A percentile compares a stretch with the other conserved stretches of the same genome.
phyloP scores from a whole-genome alignment of 2,797 vertebrate genomes.

The Trachops cirrhosus region DNA sequence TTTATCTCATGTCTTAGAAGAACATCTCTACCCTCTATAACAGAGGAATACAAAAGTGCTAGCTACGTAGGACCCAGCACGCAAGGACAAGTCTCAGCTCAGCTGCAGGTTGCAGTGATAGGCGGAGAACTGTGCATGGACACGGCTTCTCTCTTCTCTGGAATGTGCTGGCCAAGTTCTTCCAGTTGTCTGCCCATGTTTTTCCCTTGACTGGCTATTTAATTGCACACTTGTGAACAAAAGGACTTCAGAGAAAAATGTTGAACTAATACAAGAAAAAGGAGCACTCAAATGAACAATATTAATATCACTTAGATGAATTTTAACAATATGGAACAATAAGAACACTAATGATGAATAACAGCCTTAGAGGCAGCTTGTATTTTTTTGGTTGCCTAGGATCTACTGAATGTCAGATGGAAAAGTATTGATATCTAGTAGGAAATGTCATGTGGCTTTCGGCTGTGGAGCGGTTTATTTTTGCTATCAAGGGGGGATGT shows the following conservation, averaged over 20 bases:
- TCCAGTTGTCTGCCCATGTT: background rate
- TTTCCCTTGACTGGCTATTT: conserved; percentile 2
- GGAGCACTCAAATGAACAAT: background rate
- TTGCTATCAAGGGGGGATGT: background rate
- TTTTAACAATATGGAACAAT: background rate
- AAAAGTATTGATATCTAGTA: conserved; percentile 1
- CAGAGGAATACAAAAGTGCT: background rate
- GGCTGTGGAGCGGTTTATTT: background rate
- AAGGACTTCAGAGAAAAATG: conserved; percentile 26
- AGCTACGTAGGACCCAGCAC: background rate
- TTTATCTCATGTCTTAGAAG: background rate
- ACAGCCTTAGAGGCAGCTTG: background rate
- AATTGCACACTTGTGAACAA: background rate
- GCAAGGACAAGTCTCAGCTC: background rate
- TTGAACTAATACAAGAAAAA: background rate
- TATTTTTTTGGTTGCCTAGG: background rate
- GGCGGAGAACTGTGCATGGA: background rate
- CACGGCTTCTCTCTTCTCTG: background rate
- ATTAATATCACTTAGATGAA: background rate
- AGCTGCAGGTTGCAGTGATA: background rate
- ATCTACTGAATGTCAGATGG: conserved; percentile 42
- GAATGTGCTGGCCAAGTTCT: background rate
- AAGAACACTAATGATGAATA: background rate
- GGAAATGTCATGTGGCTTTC: conserved; percentile 44
- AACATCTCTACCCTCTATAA: background rate